Conservation (phyloP, 2,797 vertebrate species). For the Telmatherina bonti region DNA sequence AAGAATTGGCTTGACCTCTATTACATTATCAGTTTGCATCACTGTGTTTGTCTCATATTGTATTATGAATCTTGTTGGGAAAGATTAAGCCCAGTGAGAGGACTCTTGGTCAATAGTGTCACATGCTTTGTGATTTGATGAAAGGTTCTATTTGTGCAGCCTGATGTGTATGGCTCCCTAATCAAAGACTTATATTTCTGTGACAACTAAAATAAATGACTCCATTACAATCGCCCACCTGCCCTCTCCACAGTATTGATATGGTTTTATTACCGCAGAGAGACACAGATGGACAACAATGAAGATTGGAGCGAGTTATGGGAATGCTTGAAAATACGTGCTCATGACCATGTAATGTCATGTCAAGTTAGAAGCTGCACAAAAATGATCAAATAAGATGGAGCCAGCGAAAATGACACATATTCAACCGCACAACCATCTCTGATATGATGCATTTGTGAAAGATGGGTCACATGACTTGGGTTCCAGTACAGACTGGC, state of each 20-base stretch:
- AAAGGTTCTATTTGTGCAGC: constrained; percentile 81
- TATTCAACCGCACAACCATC: constrained; percentile 37
- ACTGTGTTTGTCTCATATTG: constrained; percentile 35
- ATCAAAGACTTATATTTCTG: constrained; percentile 83
- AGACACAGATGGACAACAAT: constrained; percentile 61
- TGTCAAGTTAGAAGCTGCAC: constrained; percentile 40
- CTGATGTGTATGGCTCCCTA: constrained; percentile 74
- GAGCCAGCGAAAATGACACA: constrained; percentile 48
- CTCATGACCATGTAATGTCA: constrained; percentile 37
- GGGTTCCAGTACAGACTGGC: constrained; percentile 45
- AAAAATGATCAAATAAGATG: constrained; percentile 53
- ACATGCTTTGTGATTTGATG: constrained; percentile 83
- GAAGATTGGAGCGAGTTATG: constrained; percentile 52
- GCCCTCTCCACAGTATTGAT: constrained; percentile 78
- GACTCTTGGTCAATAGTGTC: constrained; percentile 75
- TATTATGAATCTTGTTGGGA: constrained; percentile 45
- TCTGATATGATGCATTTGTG: constrained; percentile 36
- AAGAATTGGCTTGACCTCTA: constrained; percentile 22
- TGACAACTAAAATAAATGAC: constrained; percentile 86
- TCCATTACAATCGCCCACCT: constrained; percentile 82
- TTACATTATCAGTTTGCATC: constrained; percentile 42
- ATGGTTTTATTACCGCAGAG: constrained; percentile 69
- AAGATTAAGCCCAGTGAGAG: constrained; percentile 60
- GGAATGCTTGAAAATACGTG: constrained; percentile 48
- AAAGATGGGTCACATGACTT: constrained; percentile 18